Evolutionary conservation across 2,888 invertebrate species (phyloP).

Genomic region (Drosophila gaucha): DNA sequence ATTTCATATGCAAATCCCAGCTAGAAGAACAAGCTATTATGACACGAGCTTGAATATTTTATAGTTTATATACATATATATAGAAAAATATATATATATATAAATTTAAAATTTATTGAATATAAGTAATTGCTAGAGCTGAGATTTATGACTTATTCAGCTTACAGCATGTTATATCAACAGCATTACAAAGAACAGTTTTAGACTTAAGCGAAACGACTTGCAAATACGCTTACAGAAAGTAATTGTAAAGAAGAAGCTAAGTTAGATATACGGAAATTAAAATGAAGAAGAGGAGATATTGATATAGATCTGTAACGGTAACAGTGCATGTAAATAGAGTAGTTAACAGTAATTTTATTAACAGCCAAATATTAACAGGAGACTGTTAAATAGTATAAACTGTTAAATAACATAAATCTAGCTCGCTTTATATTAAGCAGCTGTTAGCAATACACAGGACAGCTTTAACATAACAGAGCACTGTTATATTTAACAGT

Average conservation of each 20-base stretch:
- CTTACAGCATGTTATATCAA: background rate
- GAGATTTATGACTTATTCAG: slow-evolving; percentile 14
- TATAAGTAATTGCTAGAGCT: background rate
- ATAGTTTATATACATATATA: slow-evolving; percentile 1
- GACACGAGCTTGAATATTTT: slow-evolving; percentile 13
- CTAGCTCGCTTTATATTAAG: background rate
- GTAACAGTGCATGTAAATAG: background rate
- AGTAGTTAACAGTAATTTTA: background rate
- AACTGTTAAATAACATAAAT: background rate
- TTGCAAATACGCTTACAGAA: slow-evolving; percentile 11
- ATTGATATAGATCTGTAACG: too few species aligned
- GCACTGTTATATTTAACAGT: background rate
- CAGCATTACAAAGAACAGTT: background rate
- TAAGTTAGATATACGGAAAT: too few species aligned
- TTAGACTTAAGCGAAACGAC: background rate
- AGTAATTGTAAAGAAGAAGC: background rate
- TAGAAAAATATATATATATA: slow-evolving; percentile 7
- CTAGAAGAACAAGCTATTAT: slow-evolving; percentile 6
- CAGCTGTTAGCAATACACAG: background rate
- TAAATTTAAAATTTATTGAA: background rate
- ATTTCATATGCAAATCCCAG: slow-evolving; percentile 30
- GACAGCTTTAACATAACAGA: background rate
- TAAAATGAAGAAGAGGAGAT: too few species aligned
- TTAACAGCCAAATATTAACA: background rate
- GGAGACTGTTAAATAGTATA: background rate